These are phyloP conservation scores for Aphelenchoides besseyi DNA, from an alignment of 1,140 invertebrate species.

Conservation along the genomic window DNA sequence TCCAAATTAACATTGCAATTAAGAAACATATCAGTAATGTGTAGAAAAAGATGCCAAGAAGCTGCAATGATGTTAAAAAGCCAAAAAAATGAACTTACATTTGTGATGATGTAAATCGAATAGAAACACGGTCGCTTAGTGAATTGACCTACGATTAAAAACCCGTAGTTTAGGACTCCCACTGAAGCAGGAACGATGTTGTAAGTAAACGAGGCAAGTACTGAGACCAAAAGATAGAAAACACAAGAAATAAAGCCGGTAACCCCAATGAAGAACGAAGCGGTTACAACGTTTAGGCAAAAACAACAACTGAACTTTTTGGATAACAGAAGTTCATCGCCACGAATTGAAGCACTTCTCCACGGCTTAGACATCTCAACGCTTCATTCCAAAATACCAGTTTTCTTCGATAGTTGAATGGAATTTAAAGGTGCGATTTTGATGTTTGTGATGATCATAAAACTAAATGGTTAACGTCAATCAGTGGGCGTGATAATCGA, in stretches of 20 bases:
- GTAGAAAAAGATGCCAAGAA: constrained; percentile 6
- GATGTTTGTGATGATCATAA: too few relatives aligned
- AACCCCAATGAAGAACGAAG: neutral
- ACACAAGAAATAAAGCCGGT: neutral
- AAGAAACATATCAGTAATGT: neutral
- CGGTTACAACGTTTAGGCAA: neutral
- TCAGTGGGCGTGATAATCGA: too few relatives aligned
- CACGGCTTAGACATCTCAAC: too few relatives aligned
- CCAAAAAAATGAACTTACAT: neutral
- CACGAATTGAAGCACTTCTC: neutral
- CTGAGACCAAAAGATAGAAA: neutral
- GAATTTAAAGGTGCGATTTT: too few relatives aligned
- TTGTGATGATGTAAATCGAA: neutral
- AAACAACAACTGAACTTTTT: neutral
- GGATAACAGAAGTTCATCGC: neutral
- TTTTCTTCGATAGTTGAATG: too few relatives aligned
- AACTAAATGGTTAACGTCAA: too few relatives aligned
- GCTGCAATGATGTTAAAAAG: neutral
- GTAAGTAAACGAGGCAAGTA: neutral
- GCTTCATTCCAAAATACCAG: too few relatives aligned
- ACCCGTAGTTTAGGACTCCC: neutral
- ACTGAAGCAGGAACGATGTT: constrained; percentile 1
- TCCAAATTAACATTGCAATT: neutral
- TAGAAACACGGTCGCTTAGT: constrained; percentile 8
- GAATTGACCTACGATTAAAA: neutral